Conservation (phyloP, 37 sponge, comb jelly and placozoan genomes). For the Geodia barretti region DNA sequence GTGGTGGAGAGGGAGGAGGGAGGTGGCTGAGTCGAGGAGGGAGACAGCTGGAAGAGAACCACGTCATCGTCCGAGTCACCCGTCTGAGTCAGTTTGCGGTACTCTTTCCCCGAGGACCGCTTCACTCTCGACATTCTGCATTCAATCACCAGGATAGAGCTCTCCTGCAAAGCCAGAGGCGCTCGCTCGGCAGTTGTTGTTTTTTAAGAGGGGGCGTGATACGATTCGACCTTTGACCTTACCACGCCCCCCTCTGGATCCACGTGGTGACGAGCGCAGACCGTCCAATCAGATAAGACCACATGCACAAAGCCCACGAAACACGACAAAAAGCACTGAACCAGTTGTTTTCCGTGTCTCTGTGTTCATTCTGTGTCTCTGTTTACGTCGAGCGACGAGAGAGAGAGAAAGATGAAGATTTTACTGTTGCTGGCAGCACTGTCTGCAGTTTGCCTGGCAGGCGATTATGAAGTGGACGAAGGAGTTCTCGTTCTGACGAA, state of each 20-base stretch:
- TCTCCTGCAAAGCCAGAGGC: too few relatives aligned
- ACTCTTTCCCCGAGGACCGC: not conserved
- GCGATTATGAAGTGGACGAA: constrained; percentile 68
- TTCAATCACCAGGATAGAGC: too few relatives aligned
- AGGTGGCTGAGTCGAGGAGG: not conserved
- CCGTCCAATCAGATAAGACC: constrained; percentile 18
- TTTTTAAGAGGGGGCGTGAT: not conserved
- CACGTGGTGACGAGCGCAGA: not conserved
- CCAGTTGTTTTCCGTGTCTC: not conserved
- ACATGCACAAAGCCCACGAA: constrained; percentile 16
- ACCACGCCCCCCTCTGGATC: not conserved
- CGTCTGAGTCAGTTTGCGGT: not conserved
- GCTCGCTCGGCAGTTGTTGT: too few relatives aligned
- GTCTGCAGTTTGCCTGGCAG: constrained; percentile 26
- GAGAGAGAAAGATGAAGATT: constrained; percentile 12
- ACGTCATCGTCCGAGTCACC: constrained; percentile 38
- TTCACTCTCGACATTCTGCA: not conserved
- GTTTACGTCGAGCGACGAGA: not conserved
- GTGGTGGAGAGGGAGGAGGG: not conserved
- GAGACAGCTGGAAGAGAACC: not conserved
- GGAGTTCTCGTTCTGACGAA: constrained; percentile 84
- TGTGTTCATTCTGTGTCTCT: not conserved
- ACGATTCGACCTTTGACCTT: not conserved
- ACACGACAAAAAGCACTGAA: too few relatives aligned
- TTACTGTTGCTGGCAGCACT: constrained; percentile 24